These are phyloP conservation scores for Psittacula echo DNA, from an alignment of 2,797 vertebrate species.

Conservation along the genomic window DNA sequence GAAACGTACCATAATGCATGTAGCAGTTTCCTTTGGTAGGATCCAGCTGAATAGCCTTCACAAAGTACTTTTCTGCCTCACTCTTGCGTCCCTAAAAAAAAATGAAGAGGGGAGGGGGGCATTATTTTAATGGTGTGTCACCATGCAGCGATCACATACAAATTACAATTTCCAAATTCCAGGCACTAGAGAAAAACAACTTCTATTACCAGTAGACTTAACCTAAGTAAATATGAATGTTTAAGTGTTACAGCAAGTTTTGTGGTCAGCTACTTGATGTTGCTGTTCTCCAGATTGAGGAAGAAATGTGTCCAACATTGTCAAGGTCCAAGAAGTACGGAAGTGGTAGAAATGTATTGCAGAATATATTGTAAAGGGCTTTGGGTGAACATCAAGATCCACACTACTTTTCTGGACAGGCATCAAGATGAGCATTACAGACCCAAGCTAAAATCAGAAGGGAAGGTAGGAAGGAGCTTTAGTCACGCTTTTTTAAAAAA, in stretches of 20 bases:
- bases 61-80: constrained; percentile 95
- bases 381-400: neutral
- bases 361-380: neutral
- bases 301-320: neutral
- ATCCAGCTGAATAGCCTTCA: constrained; percentile 97
- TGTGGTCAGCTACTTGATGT: constrained; percentile 13
- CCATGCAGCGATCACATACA: neutral
- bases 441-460: neutral
- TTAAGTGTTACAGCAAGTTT: neutral
- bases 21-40: constrained; percentile 98
- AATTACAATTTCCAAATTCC: neutral
- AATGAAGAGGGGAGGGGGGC: neutral
- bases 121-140: constrained; percentile 56
- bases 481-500: neutral
- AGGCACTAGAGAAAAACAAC: constrained; percentile 6
- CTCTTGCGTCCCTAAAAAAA: constrained; percentile 90
- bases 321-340: neutral
- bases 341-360: neutral
- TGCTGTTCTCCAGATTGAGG: neutral
- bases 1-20: constrained; percentile 97
- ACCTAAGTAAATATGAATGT: neutral
- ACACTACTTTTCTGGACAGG: neutral
- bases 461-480: neutral
- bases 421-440: neutral
- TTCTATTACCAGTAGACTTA: neutral